These are phyloP conservation scores for Parotocinclus haroldoi DNA, from an alignment of 2,797 vertebrate genomes.

Conservation along the genomic window DNA sequence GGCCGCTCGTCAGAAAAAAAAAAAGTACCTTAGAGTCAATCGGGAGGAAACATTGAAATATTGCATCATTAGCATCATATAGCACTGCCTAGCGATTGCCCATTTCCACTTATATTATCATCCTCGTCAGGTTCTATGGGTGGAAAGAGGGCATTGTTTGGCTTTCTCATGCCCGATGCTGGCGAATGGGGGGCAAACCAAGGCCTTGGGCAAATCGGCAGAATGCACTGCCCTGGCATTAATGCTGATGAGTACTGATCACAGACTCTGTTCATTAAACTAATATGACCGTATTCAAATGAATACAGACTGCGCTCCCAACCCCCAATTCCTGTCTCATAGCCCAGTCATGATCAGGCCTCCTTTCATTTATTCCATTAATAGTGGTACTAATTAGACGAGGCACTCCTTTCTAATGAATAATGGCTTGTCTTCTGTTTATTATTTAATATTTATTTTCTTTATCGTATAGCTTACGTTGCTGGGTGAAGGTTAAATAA, in stretches of 20 bases:
- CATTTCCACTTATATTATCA: constrained; percentile 9
- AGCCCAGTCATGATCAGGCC: constrained; percentile 31
- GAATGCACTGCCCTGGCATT: constrained; percentile 78
- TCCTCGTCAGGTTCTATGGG: constrained; percentile 71
- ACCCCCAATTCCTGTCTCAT: constrained; percentile 39
- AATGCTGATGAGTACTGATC: constrained; percentile 98
- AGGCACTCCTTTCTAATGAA: constrained; percentile 63
- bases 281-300: constrained; percentile 98
- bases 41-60: constrained; percentile 56
- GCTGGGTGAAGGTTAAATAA: no score
- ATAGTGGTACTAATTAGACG: constrained; percentile 65
- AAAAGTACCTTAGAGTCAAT: constrained; percentile 66
- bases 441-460: constrained; percentile 48
- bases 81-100: constrained; percentile 56
- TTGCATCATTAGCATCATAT: constrained; percentile 68
- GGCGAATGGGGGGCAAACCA: constrained; percentile 65
- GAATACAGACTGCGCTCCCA: constrained; percentile 65
- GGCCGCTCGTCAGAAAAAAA: constrained; percentile 63
- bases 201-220: constrained; percentile 81
- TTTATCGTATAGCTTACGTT: no score
- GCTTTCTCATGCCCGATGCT: constrained; percentile 60
- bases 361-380: constrained; percentile 49
- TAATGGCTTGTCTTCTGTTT: constrained; percentile 69
- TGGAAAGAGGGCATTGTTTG: constrained; percentile 66
- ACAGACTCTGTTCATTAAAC: constrained; percentile 93